These are phyloP conservation scores for Lycia hirtaria DNA, from an alignment of 2,888 invertebrate genomes.

Conservation along the genomic window DNA sequence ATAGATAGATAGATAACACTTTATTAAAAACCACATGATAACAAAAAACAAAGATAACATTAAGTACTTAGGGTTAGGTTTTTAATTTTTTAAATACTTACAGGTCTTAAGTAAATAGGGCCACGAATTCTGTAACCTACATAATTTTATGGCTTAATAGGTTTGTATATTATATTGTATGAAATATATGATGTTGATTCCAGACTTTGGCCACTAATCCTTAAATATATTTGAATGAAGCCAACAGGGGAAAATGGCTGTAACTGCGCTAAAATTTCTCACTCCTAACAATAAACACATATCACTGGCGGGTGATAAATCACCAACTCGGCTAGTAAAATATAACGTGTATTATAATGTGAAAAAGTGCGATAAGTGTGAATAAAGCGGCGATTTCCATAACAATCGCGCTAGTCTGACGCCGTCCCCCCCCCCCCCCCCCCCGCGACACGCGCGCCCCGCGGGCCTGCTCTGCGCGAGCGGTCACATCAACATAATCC, in stretches of 20 bases:
- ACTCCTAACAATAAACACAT: not conserved
- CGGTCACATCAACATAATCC: not conserved
- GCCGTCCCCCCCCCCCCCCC: conserved; percentile 31
- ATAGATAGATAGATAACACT: too few relatives aligned
- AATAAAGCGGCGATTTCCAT: conserved; percentile 33
- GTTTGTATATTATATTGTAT: too few relatives aligned
- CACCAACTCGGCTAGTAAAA: conserved; percentile 6
- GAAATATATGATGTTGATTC: too few relatives aligned
- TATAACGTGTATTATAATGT: conserved; percentile 12
- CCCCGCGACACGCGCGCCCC: not conserved
- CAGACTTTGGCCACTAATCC: too few relatives aligned
- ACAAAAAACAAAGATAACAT: too few relatives aligned
- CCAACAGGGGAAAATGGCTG: not conserved
- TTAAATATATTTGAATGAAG: too few relatives aligned
- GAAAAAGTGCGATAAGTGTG: conserved; percentile 29
- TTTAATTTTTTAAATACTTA: too few relatives aligned
- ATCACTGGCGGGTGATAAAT: conserved; percentile 17
- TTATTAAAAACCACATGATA: too few relatives aligned
- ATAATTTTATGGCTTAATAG: too few relatives aligned
- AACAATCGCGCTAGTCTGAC: conserved; percentile 29
- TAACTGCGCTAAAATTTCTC: not conserved
- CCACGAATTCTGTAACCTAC: too few relatives aligned
- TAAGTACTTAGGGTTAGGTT: too few relatives aligned
- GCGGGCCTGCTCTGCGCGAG: not conserved
- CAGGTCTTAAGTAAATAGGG: too few relatives aligned